Base-by-base conservation (phyloP, 2,797 vertebrate genomes). In the Acanthis flammea region DNA sequence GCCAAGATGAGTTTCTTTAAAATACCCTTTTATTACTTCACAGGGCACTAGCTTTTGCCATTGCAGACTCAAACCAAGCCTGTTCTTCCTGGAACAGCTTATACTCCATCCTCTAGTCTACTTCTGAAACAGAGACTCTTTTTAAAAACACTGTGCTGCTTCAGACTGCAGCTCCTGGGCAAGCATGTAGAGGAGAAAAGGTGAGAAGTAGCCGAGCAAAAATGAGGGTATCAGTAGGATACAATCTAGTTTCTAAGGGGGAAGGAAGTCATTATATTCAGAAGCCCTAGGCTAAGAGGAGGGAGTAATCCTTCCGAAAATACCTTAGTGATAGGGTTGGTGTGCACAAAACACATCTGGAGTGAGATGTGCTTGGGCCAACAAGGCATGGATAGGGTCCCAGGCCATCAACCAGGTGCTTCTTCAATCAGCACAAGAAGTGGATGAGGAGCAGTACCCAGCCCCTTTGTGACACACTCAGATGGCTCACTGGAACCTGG, bases 21-120 rank as follows among this genome's bases (percentile, higher is more conserved):
- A 94, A 85, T 65, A 87, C 4, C 12, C 10, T 87, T 85, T 82
- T 74, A 57, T 61, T 87, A 55, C 47, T 80, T 95, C 47, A 41
- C 28, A 88, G 31, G 37, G 12, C n/a, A 66, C 79, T 55, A 76
- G 25, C 9, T 72, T 77, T 77, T 88, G 51, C 54, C 35, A 28
- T 8, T 5, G 2, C 37, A 63, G 57, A 60, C 57, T 74, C 57
- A 76, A 90, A 82, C 86, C 35, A 80, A 83, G 42, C 15, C 27
- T 63, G 3, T 67, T 21, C 31, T 86, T 91, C 53, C 72, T 78
- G 82, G 79, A 92, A 75, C 39, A 51, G 17, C 35, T 86, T 81
- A 76, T 48, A 75, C 22, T 72, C 18, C 12, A 51, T 75, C 15
- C 21, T 15, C 6, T 72, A 21, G 66, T 80, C 50, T 75, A 21